phyloP scores from a whole-genome alignment of 2,113 vertebrate genomes.

The Piliocolobus tephrosceles region DNA sequence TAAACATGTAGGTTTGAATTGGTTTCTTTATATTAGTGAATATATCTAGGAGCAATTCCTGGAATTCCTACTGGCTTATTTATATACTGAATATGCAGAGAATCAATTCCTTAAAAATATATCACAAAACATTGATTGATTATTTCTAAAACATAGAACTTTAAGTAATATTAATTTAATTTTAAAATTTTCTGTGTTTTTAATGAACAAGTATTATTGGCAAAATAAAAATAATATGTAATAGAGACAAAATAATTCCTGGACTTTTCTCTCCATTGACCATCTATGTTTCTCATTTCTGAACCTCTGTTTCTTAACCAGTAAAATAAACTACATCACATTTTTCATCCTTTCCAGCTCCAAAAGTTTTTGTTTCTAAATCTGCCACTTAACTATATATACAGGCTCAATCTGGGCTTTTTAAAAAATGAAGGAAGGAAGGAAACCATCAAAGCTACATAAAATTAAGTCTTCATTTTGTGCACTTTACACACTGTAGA shows the following conservation, averaged over 20 bases:
- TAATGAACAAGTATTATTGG: background rate
- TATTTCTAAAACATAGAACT: background rate
- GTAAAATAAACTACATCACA: background rate
- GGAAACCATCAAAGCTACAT: background rate
- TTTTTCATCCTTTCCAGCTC: background rate
- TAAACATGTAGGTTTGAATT: background rate
- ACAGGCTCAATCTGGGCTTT: background rate
- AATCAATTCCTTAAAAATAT: background rate
- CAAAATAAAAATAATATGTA: background rate
- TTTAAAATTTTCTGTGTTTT: slow-evolving; percentile 6
- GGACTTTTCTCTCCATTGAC: background rate
- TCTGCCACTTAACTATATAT: background rate
- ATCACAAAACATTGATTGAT: background rate
- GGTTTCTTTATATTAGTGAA: background rate
- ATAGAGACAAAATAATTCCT: slow-evolving; percentile 10
- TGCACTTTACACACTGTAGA: background rate
- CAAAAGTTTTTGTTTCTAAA: background rate
- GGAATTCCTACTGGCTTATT: background rate
- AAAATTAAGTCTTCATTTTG: background rate
- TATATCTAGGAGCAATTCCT: background rate
- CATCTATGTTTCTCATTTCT: background rate
- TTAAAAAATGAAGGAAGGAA: background rate
- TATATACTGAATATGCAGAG: background rate
- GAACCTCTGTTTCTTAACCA: background rate
- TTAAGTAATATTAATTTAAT: background rate